These are phyloP conservation scores for Florisuga fusca DNA, from an alignment of 2,797 vertebrate species.

Conservation along the genomic window DNA sequence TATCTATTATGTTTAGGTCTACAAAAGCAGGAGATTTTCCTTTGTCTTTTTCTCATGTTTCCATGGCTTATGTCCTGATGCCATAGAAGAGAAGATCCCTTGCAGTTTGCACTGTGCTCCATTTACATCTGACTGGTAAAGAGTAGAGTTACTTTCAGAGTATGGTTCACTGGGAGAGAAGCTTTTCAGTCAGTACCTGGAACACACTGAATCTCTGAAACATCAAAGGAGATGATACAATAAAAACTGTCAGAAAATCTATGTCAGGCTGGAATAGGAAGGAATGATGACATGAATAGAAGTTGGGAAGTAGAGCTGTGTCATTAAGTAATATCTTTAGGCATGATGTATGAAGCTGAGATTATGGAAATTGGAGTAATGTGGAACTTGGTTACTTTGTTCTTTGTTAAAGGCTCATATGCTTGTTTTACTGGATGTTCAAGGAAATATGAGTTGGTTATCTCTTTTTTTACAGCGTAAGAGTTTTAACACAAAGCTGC, in stretches of 20 bases:
- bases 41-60: not conserved
- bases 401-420: not conserved
- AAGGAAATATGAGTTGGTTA: not conserved
- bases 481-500: not conserved
- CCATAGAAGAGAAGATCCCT: not conserved
- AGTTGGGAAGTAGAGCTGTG: not conserved
- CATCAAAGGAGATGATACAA: not conserved
- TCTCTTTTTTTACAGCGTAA: not conserved
- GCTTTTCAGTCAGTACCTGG: not conserved
- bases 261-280: not conserved
- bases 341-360: not conserved
- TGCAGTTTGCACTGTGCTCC: not conserved
- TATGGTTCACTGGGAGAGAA: not conserved
- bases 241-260: not conserved
- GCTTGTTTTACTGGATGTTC: not conserved
- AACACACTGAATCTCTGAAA: not conserved
- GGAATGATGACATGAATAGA: not conserved
- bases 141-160: not conserved
- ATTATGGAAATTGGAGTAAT: not conserved
- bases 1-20: not conserved
- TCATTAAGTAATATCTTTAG: not conserved
- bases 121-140: not conserved
- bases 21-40: not conserved
- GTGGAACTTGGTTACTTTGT: not conserved
- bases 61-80: not conserved